Percentiles rank a stretch among this genome's conserved stretches.
phyloP scores from a whole-genome alignment of 2,888 invertebrate species.

The Tetragonisca angustula region DNA sequence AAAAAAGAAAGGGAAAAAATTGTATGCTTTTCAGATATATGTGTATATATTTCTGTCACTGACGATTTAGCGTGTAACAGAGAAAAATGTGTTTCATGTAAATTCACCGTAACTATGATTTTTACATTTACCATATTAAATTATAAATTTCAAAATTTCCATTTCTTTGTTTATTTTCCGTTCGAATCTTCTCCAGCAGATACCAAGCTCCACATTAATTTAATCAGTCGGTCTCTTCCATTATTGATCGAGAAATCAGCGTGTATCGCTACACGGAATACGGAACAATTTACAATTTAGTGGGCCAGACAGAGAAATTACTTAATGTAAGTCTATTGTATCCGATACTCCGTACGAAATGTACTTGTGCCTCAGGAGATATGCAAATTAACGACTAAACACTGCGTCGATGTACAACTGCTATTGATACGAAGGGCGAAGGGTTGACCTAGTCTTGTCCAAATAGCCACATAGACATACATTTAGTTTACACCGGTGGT shows the following conservation, averaged over 20 bases:
- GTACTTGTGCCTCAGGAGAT: constrained; percentile 59
- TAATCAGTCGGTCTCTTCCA: background rate
- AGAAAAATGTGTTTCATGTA: too few relatives aligned
- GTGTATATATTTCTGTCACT: too few relatives aligned
- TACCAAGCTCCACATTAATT: too few relatives aligned
- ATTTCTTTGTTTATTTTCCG: too few relatives aligned
- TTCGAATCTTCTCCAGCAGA: too few relatives aligned
- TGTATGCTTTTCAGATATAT: background rate
- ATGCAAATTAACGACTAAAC: constrained; percentile 72
- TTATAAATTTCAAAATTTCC: too few relatives aligned
- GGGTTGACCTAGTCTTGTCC: constrained; percentile 48
- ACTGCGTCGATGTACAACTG: constrained; percentile 60
- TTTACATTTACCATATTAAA: too few relatives aligned
- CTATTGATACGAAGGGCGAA: constrained; percentile 62
- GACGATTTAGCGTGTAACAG: too few relatives aligned
- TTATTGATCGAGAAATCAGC: background rate
- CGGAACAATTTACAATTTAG: background rate
- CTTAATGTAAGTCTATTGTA: constrained; percentile 54
- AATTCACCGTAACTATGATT: too few relatives aligned
- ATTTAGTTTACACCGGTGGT: constrained; percentile 55
- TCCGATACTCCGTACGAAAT: constrained; percentile 53
- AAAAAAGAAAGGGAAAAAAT: too few relatives aligned
- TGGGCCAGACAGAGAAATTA: constrained; percentile 28
- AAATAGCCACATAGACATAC: constrained; percentile 47
- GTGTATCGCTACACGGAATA: background rate